Evolutionary conservation across 2,888 invertebrate genomes (phyloP).

Genomic region (Orchesella flavescens): DNA sequence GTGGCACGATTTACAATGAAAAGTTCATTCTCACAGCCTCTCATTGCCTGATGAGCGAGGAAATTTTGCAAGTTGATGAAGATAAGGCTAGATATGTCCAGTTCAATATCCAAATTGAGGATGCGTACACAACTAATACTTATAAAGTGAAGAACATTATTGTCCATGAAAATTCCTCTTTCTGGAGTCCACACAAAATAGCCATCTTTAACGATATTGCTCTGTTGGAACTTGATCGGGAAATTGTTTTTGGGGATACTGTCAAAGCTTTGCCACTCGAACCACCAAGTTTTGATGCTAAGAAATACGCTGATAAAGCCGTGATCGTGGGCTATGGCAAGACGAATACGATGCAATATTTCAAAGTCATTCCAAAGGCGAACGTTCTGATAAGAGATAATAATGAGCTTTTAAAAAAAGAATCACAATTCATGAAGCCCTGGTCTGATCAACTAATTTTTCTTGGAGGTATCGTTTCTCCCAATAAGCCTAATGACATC

Average conservation of each 20-base stretch:
- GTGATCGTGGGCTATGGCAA: constrained; percentile 13
- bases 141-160: too few species aligned
- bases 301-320: not conserved
- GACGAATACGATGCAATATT: not conserved
- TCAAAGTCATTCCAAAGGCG: not conserved
- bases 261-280: constrained; percentile 13
- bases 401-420: too few species aligned
- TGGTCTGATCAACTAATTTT: not conserved
- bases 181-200: too few species aligned
- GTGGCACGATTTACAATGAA: constrained; percentile 48
- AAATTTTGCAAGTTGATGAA: not conserved
- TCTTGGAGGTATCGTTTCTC: constrained; percentile 12
- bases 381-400: not conserved
- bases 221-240: not conserved
- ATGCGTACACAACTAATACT: too few species aligned
- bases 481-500: too few species aligned
- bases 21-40: constrained; percentile 20
- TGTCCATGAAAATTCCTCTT: too few species aligned
- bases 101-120: too few species aligned
- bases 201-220: constrained; percentile 23
- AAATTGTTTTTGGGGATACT: constrained; percentile 14
- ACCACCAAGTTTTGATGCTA: constrained; percentile 12
- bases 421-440: too few species aligned
- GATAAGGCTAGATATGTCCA: too few species aligned
- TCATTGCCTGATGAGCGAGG: not conserved